These are phyloP conservation scores for Acropora yongei DNA, from an alignment of 64 coral and sea anemone genomes.

Conservation along the genomic window DNA sequence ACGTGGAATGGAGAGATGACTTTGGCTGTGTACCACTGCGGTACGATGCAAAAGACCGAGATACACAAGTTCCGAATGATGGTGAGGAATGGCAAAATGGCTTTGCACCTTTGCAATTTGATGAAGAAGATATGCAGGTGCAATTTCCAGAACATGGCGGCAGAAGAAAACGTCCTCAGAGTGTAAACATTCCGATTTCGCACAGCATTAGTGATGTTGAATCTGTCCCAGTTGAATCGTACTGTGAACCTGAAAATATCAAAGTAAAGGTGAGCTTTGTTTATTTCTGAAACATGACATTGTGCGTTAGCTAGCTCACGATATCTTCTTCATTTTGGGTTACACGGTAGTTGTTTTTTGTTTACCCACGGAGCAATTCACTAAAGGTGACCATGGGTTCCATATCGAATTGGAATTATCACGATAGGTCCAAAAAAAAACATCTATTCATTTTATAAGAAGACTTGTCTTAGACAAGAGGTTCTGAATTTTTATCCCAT, in stretches of 20 bases:
- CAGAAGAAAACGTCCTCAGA: not conserved
- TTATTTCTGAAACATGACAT: conserved; percentile 10
- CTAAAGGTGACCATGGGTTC: conserved; percentile 3
- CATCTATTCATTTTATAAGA: not conserved
- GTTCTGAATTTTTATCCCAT: conserved; percentile 1
- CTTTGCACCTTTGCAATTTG: conserved; percentile 11
- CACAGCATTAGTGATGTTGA: conserved; percentile 11
- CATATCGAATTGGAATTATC: conserved; percentile 17
- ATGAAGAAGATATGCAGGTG: conserved; percentile 13
- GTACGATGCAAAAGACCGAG: not conserved
- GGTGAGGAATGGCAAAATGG: not conserved
- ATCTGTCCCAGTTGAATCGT: conserved; percentile 15
- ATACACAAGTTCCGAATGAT: not conserved
- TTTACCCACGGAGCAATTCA: conserved; percentile 1
- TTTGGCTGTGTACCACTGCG: conserved; percentile 11
- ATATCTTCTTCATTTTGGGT: not conserved
- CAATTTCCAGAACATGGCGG: conserved; percentile 18
- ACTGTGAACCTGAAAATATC: not conserved
- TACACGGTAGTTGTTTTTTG: not conserved
- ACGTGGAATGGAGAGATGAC: not conserved
- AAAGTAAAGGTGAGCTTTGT: conserved; percentile 13
- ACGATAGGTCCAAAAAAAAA: not conserved
- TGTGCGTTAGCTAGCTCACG: not conserved
- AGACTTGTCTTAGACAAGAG: not conserved
- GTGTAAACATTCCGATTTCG: conserved; percentile 20